phyloP scores from a whole-genome alignment of 2,888 invertebrate species.

The Protonemura montana region DNA sequence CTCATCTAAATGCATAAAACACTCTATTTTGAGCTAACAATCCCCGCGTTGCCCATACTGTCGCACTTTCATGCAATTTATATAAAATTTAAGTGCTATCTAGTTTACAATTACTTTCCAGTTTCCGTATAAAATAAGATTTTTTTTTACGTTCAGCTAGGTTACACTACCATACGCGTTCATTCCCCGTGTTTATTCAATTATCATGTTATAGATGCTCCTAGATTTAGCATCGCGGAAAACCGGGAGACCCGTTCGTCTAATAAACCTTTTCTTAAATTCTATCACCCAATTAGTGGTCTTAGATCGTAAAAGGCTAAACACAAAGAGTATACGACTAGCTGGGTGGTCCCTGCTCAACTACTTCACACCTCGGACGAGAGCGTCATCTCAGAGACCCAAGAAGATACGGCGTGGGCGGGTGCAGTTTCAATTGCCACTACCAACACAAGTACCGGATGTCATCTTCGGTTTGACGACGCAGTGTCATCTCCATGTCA shows the following conservation, averaged over 20 bases:
- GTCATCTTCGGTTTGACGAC: neutral
- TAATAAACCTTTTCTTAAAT: slow-evolving; percentile 7
- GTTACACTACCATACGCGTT: neutral
- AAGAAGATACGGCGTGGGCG: neutral
- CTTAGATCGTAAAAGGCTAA: neutral
- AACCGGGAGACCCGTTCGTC: neutral
- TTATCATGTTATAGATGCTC: neutral
- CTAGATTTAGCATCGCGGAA: neutral
- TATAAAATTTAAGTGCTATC: neutral
- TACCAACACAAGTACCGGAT: neutral
- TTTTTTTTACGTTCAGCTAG: neutral
- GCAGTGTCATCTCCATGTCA: neutral
- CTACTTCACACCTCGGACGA: neutral
- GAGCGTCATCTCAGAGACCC: neutral
- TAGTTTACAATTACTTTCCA: neutral
- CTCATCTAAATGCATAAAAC: neutral
- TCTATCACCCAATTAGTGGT: slow-evolving; percentile 12
- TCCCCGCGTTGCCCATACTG: neutral
- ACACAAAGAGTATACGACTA: neutral
- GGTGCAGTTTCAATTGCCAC: neutral
- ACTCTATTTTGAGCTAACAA: neutral
- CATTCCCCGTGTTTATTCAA: neutral
- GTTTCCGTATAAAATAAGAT: neutral
- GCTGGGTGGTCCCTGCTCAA: neutral
- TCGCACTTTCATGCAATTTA: neutral